phyloP scores from a whole-genome alignment of 1,140 invertebrate species.

The Drosophila miranda region DNA sequence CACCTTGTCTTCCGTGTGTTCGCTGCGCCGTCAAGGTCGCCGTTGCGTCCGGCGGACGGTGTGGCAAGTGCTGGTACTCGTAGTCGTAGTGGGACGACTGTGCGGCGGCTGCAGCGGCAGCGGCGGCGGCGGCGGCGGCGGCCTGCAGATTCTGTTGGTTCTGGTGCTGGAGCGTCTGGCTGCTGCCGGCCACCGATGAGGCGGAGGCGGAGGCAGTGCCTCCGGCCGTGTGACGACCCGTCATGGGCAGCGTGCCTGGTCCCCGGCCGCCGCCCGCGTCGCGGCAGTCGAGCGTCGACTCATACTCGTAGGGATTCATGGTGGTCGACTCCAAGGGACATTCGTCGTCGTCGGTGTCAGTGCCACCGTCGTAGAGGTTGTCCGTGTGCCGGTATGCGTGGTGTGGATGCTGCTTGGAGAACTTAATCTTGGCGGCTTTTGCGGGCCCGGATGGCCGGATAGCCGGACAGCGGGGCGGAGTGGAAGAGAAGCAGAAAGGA shows the following conservation, averaged over 20 bases:
- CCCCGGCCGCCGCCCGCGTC: slow-evolving; percentile 67
- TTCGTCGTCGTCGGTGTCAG: slow-evolving; percentile 82
- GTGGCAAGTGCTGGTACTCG: slow-evolving; percentile 75
- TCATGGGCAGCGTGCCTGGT: slow-evolving; percentile 64
- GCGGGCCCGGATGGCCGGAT: slow-evolving; percentile 58
- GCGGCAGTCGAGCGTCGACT: slow-evolving; percentile 80
- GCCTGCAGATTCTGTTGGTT: slow-evolving; percentile 79
- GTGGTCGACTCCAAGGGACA: slow-evolving; percentile 81
- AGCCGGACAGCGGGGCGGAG: slow-evolving; percentile 45
- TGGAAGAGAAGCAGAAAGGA: slow-evolving; percentile 20
- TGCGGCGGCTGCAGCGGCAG: slow-evolving; percentile 46
- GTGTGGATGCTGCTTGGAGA: slow-evolving; percentile 80
- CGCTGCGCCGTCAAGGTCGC: slow-evolving; percentile 67
- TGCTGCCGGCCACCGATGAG: slow-evolving; percentile 49
- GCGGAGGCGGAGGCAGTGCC: slow-evolving; percentile 25
- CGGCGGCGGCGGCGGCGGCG: slow-evolving; percentile 54
- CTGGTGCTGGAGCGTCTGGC: slow-evolving; percentile 78
- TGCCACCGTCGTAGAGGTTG: slow-evolving; percentile 82
- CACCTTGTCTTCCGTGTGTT: slow-evolving; percentile 82
- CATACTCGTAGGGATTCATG: slow-evolving; percentile 82
- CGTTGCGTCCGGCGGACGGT: slow-evolving; percentile 69
- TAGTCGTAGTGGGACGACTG: slow-evolving; percentile 74
- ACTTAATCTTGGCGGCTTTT: slow-evolving; percentile 82
- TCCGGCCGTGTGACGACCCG: slow-evolving; percentile 44
- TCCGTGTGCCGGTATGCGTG: slow-evolving; percentile 82